These are phyloP conservation scores for Acronicta leporina DNA, from an alignment of 2,888 invertebrate species.

Conservation along the genomic window DNA sequence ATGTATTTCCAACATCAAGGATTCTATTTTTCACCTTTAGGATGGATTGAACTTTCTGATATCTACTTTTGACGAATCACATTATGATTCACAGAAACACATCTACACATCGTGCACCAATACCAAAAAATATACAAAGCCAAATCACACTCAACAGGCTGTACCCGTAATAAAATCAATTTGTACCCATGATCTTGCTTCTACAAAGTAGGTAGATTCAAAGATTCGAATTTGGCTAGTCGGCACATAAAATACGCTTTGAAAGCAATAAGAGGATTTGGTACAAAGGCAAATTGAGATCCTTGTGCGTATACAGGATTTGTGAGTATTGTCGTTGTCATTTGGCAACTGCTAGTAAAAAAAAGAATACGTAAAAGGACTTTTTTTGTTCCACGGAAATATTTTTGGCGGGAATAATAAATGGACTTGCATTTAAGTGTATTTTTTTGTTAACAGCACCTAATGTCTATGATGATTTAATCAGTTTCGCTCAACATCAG, in stretches of 20 bases:
- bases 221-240: slow-evolving; percentile 42
- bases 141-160: slow-evolving; percentile 35
- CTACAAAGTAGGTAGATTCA: slow-evolving; percentile 18
- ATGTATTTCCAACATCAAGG: no score
- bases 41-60: no score
- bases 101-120: no score
- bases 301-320: slow-evolving; percentile 50
- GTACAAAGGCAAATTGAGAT: slow-evolving; percentile 57
- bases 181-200: slow-evolving; percentile 33
- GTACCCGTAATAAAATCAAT: slow-evolving; percentile 42
- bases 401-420: slow-evolving; percentile 1
- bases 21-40: no score
- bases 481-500: no score
- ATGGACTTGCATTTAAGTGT: neutral
- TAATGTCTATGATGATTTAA: no score
- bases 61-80: no score
- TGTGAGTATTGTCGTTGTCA: slow-evolving; percentile 43
- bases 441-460: no score
- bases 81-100: no score
- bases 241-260: slow-evolving; percentile 54
- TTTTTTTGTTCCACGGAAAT: neutral
- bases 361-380: slow-evolving; percentile 26
- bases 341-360: slow-evolving; percentile 40
- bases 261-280: slow-evolving; percentile 58
- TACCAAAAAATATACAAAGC: neutral